Base-by-base conservation (phyloP, 2,113 vertebrate genomes). In the Chauna torquata region DNA sequence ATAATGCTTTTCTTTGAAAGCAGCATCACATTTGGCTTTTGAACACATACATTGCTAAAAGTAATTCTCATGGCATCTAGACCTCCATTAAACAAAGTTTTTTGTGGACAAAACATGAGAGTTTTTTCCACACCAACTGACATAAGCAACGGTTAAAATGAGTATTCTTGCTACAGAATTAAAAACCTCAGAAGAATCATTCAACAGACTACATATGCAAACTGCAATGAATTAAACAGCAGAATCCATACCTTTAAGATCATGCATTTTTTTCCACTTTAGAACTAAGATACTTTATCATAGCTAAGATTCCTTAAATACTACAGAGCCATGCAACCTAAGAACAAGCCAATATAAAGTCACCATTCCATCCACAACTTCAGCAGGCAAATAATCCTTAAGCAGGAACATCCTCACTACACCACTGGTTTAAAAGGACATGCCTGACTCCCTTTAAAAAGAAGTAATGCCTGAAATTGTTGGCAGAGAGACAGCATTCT, bases 391-490 rank as follows among this genome's bases (percentile, higher is more conserved):
- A 72, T 32, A 91, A 70, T 78, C 88, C 96, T 96, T 78, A 85
- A 74, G 80, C 42, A 32, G 69, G 69, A 94, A 93, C 77, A 97
- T 86, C 92, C 92, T 97, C 86, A 88, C 68, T 91, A 95, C 57
- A 69, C 92, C 96, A 90, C 52, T 97, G 85, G 95, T 96, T 97
- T 97, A 97, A 97, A 97, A 96, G 95, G 97, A 97, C 87, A 90
- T 97, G 97, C 97, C 98, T 83, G 96, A 96, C 70, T 97, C 94
- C 24, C n/a, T 96, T 95, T 96, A 95, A 97, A 97, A 98, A 97
- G 88, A 97, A 97, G 86, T 83, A 97, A 97, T 97, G 97, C 94
- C 96, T 95, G 96, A 98, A 97, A 98, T 78, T 93, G 90, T 97
- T 98, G 97, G 98, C 97, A 96, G 88, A 89, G 90, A 90, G 90